Evolutionary conservation across 1,140 invertebrate genomes (phyloP).

Genomic region (Rhopalosiphum maidis): DNA sequence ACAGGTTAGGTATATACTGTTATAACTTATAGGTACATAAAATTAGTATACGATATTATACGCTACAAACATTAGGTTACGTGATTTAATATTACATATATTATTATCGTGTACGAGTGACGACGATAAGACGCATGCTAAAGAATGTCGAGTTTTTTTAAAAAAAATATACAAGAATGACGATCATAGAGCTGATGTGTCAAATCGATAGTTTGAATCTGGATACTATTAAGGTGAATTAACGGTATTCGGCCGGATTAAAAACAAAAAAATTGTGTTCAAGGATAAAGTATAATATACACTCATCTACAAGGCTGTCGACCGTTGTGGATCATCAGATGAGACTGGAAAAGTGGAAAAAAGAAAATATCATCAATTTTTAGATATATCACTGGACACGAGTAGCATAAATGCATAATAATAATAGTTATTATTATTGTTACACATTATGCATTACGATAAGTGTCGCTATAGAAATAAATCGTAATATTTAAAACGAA

Average conservation of each 20-base stretch:
- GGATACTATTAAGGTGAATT: background rate
- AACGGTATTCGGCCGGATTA: background rate
- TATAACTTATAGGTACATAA: background rate
- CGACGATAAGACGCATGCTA: background rate
- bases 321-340: background rate
- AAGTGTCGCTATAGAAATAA: background rate
- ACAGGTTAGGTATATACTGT: background rate
- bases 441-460: background rate
- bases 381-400: background rate
- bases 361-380: background rate
- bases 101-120: background rate
- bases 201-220: conserved; percentile 27
- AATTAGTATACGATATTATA: background rate
- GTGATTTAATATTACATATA: conserved; percentile 14
- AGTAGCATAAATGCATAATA: background rate
- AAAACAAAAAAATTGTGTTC: background rate
- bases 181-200: background rate
- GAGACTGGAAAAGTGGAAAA: background rate
- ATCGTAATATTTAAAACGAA: background rate
- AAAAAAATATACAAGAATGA: background rate
- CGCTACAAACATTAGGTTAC: background rate
- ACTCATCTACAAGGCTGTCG: background rate
- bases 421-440: no score
- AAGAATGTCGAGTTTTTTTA: conserved; percentile 4
- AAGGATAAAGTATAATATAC: background rate